Evolutionary conservation across 2,888 invertebrate species (phyloP).

Genomic region (Lypha dubia): DNA sequence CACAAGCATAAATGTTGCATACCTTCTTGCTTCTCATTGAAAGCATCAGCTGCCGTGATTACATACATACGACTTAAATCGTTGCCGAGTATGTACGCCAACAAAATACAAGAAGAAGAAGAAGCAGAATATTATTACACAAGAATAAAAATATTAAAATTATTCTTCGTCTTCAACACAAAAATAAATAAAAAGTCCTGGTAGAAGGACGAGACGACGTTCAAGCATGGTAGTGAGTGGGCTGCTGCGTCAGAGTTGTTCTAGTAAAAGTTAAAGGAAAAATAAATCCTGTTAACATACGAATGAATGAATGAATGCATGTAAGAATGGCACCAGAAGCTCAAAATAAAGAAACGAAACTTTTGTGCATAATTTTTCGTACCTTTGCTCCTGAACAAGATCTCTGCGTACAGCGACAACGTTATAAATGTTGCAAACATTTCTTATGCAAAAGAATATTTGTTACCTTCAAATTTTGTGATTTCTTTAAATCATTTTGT

Average conservation of each 20-base stretch:
- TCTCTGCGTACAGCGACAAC: slow-evolving; percentile 22
- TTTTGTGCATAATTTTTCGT: slow-evolving; percentile 40
- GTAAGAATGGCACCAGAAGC: slow-evolving; percentile 44
- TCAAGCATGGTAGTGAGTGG: background rate
- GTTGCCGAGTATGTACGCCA: slow-evolving; percentile 8
- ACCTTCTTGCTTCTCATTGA: slow-evolving; percentile 6
- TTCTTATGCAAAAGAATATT: slow-evolving; percentile 58
- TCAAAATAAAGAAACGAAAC: slow-evolving; percentile 30
- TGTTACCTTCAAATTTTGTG: slow-evolving; percentile 44
- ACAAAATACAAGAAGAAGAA: slow-evolving; percentile 4
- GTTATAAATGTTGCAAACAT: slow-evolving; percentile 60
- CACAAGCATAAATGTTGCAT: background rate
- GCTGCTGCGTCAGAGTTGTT: background rate
- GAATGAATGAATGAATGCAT: no score
- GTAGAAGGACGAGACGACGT: background rate
- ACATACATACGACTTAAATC: slow-evolving; percentile 45
- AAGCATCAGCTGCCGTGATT: slow-evolving; percentile 57
- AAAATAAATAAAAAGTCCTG: background rate
- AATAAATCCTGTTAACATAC: slow-evolving; percentile 60
- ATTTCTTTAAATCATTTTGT: slow-evolving; percentile 25
- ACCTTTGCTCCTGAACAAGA: slow-evolving; percentile 9
- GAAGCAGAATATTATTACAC: slow-evolving; percentile 41
- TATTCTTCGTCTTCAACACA: slow-evolving; percentile 26
- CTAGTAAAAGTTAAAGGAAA: slow-evolving; percentile 48
- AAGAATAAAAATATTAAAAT: slow-evolving; percentile 64